Evolutionary conservation across 2,888 invertebrate species (phyloP), one percentile per base, ranked within the genome.

Genomic region (Psylliodes chrysocephalus): DNA sequence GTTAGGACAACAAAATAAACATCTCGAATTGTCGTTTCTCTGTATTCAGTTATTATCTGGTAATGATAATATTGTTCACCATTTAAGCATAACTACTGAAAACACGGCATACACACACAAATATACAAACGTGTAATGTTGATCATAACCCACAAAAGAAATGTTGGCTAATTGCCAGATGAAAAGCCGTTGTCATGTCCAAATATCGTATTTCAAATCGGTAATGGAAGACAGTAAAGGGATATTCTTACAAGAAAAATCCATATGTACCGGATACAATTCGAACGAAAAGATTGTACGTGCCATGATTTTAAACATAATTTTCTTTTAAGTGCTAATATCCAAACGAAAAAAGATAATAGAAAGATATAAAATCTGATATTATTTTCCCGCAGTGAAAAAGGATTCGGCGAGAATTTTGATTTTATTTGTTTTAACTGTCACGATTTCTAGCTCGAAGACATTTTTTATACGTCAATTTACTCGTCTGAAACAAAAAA

Each of bases 221-320:
- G 44, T 44, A 44, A 44, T 44, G 44, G 44, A 14, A 18, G 44
- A 18, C 44, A 44, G 44, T 44, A 44, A 44, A 17, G 19, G 44
- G 17, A 44, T 44, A 44, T 44, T 14, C 19, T 44, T 18, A 44
- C 44, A 44, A 17, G 44, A 18, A 54, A 61, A 61, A 61, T 47
- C 47, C 52, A 44, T 47, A 61, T 46, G 61, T 61, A 54, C n/a
- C 33, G 44, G 61, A 46, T 61, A 61, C 54, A 61, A 61, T 54
- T 53, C 53, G 47, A 61, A 30, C 47, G 33, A 54, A 61, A 47
- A 61, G 60, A 28, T 44, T 17, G 18, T 47, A 47, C 47, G 47
- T 47, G 47, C 47, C 14, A 25, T 10, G 47, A 19, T 47, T 47
- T 47, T 18, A 47, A 22, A 47, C 25, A 47, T 47, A 22, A 46